A percentile compares a stretch with the other conserved stretches of the same genome.
phyloP scores from a whole-genome alignment of 1,140 invertebrate genomes.

The Arctopsyche grandis region DNA sequence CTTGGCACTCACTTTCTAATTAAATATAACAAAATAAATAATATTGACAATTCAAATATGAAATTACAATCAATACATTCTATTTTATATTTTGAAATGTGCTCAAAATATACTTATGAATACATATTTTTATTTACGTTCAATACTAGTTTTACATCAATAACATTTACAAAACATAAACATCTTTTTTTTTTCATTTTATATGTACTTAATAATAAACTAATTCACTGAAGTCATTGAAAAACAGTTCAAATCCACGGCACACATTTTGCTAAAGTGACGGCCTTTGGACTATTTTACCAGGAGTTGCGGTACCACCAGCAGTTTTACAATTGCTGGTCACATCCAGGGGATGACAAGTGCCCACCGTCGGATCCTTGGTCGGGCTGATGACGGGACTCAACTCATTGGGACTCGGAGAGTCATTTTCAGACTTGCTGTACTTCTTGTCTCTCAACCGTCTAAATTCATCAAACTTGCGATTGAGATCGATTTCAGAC shows the following conservation, averaged over 20 bases:
- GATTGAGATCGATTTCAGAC: conserved; percentile 59
- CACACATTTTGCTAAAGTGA: conserved; percentile 47
- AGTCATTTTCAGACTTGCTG: conserved; percentile 52
- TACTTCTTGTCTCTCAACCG: conserved; percentile 44
- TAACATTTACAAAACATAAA: no score
- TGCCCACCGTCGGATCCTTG: conserved; percentile 44
- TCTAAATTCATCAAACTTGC: conserved; percentile 61
- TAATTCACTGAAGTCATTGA: no score
- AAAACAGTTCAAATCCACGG: background rate
- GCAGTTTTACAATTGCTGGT: conserved; percentile 27
- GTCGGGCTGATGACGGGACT: conserved; percentile 42
- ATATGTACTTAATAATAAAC: no score
- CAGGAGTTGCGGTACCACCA: conserved; percentile 30
- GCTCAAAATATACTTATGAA: no score
- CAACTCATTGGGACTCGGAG: conserved; percentile 47
- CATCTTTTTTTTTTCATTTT: no score
- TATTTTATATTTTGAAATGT: no score
- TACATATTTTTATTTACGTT: no score
- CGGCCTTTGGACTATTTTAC: conserved; percentile 49
- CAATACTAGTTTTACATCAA: no score
- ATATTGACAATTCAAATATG: no score
- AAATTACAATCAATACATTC: no score
- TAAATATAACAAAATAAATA: no score
- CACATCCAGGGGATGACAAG: conserved; percentile 40
- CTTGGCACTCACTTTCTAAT: background rate